phyloP scores from a whole-genome alignment of 2,113 vertebrate genomes.

The Amazona vittata region DNA sequence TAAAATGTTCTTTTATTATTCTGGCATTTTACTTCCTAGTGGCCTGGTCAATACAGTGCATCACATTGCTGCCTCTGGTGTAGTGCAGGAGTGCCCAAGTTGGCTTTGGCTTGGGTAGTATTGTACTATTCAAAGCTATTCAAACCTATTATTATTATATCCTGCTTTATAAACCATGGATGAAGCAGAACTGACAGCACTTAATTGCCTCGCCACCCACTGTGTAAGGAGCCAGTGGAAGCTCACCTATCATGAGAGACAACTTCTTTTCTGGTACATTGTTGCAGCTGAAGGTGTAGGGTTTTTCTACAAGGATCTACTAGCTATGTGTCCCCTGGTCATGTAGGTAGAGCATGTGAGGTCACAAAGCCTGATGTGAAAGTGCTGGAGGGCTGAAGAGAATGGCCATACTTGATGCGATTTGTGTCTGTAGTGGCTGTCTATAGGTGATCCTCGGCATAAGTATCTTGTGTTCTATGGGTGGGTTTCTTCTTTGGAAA shows the following conservation, averaged over 20 bases:
- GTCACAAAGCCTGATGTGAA: background rate
- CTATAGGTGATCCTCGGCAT: background rate
- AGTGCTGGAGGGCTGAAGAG: background rate
- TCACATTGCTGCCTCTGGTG: background rate
- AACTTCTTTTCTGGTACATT: background rate
- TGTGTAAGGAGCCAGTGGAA: background rate
- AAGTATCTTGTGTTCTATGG: background rate
- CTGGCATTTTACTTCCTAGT: background rate
- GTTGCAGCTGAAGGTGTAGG: background rate
- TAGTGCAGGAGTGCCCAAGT: background rate
- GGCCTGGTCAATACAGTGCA: background rate
- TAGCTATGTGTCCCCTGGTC: fast-evolving
- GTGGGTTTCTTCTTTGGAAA: background rate
- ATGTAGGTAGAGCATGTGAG: background rate
- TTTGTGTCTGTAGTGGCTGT: background rate
- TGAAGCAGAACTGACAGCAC: background rate
- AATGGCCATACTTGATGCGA: background rate
- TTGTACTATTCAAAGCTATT: background rate
- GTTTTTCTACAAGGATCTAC: background rate
- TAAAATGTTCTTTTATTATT: background rate
- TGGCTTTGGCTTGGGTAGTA: background rate
- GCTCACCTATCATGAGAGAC: background rate
- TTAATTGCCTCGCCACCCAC: background rate
- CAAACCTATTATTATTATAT: background rate
- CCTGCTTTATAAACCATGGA: background rate